A percentile compares a stretch with the other conserved stretches of the same genome.
Conservation (phyloP, 2,888 invertebrate species). For the Epicampocera succincta region DNA sequence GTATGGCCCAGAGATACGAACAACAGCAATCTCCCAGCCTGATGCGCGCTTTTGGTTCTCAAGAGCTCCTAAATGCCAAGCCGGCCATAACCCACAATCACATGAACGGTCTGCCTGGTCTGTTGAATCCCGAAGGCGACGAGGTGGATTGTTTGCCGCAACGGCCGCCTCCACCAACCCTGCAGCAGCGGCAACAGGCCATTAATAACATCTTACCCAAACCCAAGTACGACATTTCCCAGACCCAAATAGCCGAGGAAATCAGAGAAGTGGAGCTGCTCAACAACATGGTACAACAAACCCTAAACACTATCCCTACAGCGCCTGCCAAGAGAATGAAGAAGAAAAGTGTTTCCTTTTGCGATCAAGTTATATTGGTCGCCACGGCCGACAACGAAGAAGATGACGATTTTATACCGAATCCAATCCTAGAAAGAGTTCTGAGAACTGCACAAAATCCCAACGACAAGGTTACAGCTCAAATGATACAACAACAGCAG, state of each 20-base stretch:
- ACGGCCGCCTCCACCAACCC: slow-evolving; percentile 72
- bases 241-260: slow-evolving; percentile 84
- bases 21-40: slow-evolving; percentile 73
- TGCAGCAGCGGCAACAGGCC: slow-evolving; percentile 66
- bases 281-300: slow-evolving; percentile 83
- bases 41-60: slow-evolving; percentile 79
- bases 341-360: slow-evolving; percentile 97
- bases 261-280: slow-evolving; percentile 84
- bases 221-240: slow-evolving; percentile 81
- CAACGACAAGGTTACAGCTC: slow-evolving; percentile 80
- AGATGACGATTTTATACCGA: slow-evolving; percentile 94
- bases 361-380: slow-evolving; percentile 95
- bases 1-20: slow-evolving; percentile 67
- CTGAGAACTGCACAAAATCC: slow-evolving; percentile 90
- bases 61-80: slow-evolving; percentile 77
- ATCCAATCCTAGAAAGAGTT: slow-evolving; percentile 93
- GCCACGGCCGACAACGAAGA: slow-evolving; percentile 96
- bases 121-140: slow-evolving; percentile 73
- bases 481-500: slow-evolving; percentile 83
- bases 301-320: slow-evolving; percentile 82
- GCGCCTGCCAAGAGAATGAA: slow-evolving; percentile 84
- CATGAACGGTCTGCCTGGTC: slow-evolving; percentile 82
- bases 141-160: slow-evolving; percentile 78
- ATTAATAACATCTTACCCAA: slow-evolving; percentile 75
- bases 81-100: slow-evolving; percentile 80